Evolutionary conservation across 1,140 invertebrate species (phyloP), one percentile per base, ranked within the genome.

Genomic region (Atta texana): DNA sequence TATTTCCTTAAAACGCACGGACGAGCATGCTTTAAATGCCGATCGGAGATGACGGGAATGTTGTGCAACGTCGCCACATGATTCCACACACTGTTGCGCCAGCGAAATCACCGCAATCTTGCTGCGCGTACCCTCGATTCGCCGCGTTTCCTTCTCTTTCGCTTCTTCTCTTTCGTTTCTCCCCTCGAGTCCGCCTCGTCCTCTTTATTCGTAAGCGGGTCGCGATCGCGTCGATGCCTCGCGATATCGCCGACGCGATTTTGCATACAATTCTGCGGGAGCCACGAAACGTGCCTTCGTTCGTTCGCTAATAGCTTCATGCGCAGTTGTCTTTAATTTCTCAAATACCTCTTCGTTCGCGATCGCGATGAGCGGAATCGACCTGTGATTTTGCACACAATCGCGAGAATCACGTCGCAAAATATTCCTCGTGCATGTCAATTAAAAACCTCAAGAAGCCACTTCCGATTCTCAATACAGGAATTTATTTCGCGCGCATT

Each of bases 161-260:
- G 55, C 57, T n/a, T 34, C 44, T 64, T 21, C 55, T 34, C 44
- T 34, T 64, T 31, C 69, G 59, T 85, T 59, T 31, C 77, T 80
- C 64, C 64, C 24, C 69, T 63, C 80, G 55, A 74, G 55, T 61
- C 69, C 55, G 24, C 55, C 28, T 21, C 80, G 80, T 82, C 80
- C 80, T 84, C 80, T 84, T 84, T 84, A 84, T 75, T 34, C 80
- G 55, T 61, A 84, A 84, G 80, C 80, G 69, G 80, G 69, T 84
- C 80, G 80, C 80, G 69, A 82, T 82, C 80, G 64, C 28, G 44
- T 53, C 80, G 80, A 84, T 84, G 80, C 55, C 69, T 2, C 80
- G 68, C 80, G 68, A 74, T 74, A 82, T 74, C 68, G 34, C 80
- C 69, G 69, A 61, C 55, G 68, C 28, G 55, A 75, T 61, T 84